Evolutionary conservation across 2,888 invertebrate species (phyloP).

Genomic region (Andrena minutula): DNA sequence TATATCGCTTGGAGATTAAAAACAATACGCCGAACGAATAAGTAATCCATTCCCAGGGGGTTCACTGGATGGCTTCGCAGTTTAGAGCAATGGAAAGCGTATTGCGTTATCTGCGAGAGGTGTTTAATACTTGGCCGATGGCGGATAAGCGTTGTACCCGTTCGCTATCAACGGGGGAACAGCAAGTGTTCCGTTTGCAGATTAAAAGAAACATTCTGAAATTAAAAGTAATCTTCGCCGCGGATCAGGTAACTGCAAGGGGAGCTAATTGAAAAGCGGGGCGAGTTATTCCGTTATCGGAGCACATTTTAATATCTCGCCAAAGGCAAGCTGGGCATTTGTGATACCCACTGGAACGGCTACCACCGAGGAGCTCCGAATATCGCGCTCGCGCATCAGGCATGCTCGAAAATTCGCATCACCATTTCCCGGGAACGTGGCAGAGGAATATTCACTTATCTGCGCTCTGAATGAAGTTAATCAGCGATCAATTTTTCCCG

Average conservation of each 20-base stretch:
- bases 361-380: neutral
- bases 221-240: neutral
- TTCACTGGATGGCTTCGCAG: neutral
- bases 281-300: neutral
- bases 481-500: neutral
- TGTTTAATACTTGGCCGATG: no score
- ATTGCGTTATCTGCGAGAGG: no score
- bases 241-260: neutral
- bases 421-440: no score
- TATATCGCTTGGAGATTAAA: neutral
- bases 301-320: neutral
- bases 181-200: neutral
- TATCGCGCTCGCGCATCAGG: neutral
- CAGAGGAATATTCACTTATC: no score
- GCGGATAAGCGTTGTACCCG: no score
- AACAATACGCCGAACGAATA: neutral
- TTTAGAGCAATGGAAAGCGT: neutral
- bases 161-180: neutral
- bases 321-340: neutral
- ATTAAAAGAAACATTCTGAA: neutral
- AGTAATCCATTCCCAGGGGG: neutral
- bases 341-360: neutral
- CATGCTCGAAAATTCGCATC: no score
- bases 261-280: constrained; percentile 3
- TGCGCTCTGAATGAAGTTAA: no score